These are phyloP conservation scores for Frankliniella fusca DNA, from an alignment of 2,888 invertebrate species.

Conservation along the genomic window DNA sequence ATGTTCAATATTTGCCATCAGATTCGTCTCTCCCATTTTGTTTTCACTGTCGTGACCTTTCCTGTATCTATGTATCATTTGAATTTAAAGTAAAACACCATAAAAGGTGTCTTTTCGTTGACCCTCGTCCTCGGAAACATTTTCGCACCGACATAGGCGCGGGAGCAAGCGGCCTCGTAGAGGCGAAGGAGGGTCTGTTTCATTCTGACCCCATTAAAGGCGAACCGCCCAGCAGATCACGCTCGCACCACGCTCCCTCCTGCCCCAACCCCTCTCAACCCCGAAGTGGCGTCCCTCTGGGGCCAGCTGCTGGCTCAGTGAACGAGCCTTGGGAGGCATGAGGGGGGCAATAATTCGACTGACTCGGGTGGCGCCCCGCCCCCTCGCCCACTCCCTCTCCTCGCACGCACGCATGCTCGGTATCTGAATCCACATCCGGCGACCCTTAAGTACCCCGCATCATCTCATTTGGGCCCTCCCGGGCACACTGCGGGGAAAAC, in stretches of 20 bases:
- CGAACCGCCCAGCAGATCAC: neutral
- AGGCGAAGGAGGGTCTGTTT: neutral
- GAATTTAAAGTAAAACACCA: too few species aligned
- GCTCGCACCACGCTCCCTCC: neutral
- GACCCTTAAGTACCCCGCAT: neutral
- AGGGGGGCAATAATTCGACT: neutral
- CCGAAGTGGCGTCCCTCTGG: constrained; percentile 1
- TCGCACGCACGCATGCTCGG: neutral
- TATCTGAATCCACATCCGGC: neutral
- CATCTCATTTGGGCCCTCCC: neutral
- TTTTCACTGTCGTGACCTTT: too few species aligned
- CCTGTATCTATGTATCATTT: too few species aligned
- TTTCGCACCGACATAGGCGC: neutral
- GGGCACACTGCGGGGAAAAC: neutral
- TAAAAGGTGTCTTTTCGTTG: too few species aligned
- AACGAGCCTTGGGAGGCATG: neutral
- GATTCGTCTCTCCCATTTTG: too few species aligned
- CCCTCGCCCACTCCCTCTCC: neutral
- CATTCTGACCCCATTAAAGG: neutral
- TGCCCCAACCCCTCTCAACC: neutral
- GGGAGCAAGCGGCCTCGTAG: neutral
- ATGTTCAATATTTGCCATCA: too few species aligned
- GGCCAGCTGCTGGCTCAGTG: constrained; percentile 10
- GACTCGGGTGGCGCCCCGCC: neutral
- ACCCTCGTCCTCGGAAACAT: neutral